A percentile compares a stretch with the other conserved stretches of the same genome.
Conservation (phyloP, 1,140 invertebrate genomes). For the Pissodes strobi region DNA sequence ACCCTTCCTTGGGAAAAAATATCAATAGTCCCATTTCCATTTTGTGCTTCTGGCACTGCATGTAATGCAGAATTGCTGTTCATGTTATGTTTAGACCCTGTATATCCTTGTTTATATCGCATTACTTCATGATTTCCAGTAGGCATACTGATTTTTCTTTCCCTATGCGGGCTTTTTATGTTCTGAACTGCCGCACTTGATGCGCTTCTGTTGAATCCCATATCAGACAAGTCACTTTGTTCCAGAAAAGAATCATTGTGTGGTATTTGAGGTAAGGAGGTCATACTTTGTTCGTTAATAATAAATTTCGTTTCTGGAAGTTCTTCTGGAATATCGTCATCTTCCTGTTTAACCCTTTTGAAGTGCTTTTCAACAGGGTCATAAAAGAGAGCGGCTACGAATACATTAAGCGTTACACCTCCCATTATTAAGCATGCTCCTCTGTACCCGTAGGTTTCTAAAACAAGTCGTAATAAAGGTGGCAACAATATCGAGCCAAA, state of each 20-base stretch:
- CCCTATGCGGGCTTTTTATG: conserved; percentile 53
- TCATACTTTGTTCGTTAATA: conserved; percentile 51
- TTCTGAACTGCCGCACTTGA: conserved; percentile 61
- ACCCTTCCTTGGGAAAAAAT: conserved; percentile 45
- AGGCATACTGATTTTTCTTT: conserved; percentile 61
- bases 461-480: conserved; percentile 69
- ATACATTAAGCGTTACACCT: conserved; percentile 79
- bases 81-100: conserved; percentile 43
- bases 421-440: conserved; percentile 82
- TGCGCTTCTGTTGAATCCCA: conserved; percentile 56
- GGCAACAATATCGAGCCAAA: conserved; percentile 82
- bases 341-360: conserved; percentile 66
- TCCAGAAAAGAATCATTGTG: conserved; percentile 49
- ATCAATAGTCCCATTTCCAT: conserved; percentile 46
- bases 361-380: conserved; percentile 81
- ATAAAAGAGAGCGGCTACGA: conserved; percentile 81
- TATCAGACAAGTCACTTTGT: conserved; percentile 40
- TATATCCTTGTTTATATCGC: conserved; percentile 39
- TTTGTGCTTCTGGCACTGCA: conserved; percentile 60
- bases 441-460: conserved; percentile 77
- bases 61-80: conserved; percentile 62
- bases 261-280: conserved; percentile 45
- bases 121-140: conserved; percentile 54
- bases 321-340: conserved; percentile 57
- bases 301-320: conserved; percentile 45